Evolutionary conservation across 2,113 vertebrate genomes (phyloP).

Genomic region (Zosterops pallidus): DNA sequence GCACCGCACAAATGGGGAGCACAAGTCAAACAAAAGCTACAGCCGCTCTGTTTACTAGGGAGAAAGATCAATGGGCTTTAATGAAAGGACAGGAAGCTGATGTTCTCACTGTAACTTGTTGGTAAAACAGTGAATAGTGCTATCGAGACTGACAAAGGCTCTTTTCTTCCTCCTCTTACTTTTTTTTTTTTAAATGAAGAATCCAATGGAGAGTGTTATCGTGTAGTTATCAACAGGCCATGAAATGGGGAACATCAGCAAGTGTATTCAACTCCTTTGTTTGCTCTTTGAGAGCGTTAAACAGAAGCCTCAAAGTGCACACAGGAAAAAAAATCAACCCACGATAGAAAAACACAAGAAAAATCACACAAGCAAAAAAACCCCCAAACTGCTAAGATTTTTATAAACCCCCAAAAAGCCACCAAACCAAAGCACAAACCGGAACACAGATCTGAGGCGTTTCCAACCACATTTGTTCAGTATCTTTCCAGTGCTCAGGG

Average conservation of each 20-base stretch:
- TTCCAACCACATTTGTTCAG: background rate
- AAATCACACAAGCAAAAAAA: background rate
- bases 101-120: slow-evolving; percentile 68
- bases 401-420: background rate
- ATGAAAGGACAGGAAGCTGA: slow-evolving; percentile 75
- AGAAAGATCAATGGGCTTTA: slow-evolving; percentile 68
- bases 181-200: slow-evolving; percentile 34
- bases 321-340: background rate
- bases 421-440: background rate
- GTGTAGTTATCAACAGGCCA: slow-evolving; percentile 51
- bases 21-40: slow-evolving; percentile 69
- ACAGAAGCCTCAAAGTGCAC: background rate
- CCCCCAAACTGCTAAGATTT: background rate
- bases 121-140: slow-evolving; percentile 57
- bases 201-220: slow-evolving; percentile 47
- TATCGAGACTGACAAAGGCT: slow-evolving; percentile 54
- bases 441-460: background rate
- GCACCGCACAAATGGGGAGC: slow-evolving; percentile 41
- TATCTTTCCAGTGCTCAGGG: background rate
- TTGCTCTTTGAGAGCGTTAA: background rate
- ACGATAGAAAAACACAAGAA: background rate
- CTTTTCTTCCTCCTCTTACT: background rate
- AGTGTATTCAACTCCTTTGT: slow-evolving; percentile 46
- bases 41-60: slow-evolving; percentile 58
- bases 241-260: slow-evolving; percentile 61